Evolutionary conservation across 1,140 invertebrate genomes (phyloP), one percentile per base, ranked within the genome.

Genomic region (Heliothis subflexa): DNA sequence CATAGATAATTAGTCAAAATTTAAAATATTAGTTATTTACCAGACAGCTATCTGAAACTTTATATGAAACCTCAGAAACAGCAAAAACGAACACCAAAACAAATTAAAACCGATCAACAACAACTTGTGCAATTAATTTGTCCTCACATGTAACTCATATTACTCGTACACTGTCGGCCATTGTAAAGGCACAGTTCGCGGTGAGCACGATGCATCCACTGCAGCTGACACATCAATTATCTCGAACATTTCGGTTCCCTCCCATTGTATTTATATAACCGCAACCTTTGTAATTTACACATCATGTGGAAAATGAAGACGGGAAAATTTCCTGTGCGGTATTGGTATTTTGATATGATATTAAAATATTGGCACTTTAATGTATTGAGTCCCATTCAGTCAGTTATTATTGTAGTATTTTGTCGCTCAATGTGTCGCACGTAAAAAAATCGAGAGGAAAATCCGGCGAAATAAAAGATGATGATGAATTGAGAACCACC

Each of bases 171-270:
- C 71, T 71, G 28, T 13, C 16, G 55, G 18, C 55, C 71, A 74
- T 74, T 74, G 71, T 74, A 28, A 52, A 74, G 40, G 71, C 54
- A 49, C 54, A 74, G 55, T 70, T 59, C 75, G 57, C 74, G 68
- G 68, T 70, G 62, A 59, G 13, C 18, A 49, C 33, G 54, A 61
- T 74, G 71, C 71, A 74, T 74, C 18, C 70, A 54, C 40, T 82
- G 81, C 74, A 12, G 33, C 64, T 79, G 80, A 81, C 80, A 81
- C 77, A 81, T 81, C 77, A 79, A 81, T 81, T 81, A 81, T 81
- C 64, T 72, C 73, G 21, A 70, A 54, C 66, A 71, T 59, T 54
- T 45, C 40, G 55, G 71, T 74, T 11, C 45, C 13, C 55, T 70
- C 21, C 40, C 71, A 61, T 59, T 61, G 71, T 74, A 74, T 59